phyloP scores from a whole-genome alignment of 2,113 vertebrate genomes.

The Melanerpes formicivorus region DNA sequence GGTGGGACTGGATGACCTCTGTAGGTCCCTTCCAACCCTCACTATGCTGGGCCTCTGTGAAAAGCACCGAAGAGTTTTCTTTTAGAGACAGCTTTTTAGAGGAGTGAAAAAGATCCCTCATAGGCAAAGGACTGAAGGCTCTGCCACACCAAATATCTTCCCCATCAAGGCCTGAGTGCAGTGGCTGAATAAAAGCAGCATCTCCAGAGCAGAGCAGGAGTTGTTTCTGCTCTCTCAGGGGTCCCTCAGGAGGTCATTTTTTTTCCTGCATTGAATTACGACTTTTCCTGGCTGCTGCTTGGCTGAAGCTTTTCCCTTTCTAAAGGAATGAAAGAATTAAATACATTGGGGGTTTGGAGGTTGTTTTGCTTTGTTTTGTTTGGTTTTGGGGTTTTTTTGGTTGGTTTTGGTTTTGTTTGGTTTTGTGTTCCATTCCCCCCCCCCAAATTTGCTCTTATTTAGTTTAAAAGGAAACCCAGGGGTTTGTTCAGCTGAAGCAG shows the following conservation, averaged over 20 bases:
- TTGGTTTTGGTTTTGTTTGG: neutral
- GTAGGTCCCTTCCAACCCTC: too few species aligned
- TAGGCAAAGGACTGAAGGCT: neutral
- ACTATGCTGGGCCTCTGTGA: too few species aligned
- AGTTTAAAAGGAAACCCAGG: too few species aligned
- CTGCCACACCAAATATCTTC: neutral
- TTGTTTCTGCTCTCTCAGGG: rapidly evolving
- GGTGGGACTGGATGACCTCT: too few species aligned
- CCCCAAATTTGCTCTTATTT: too few species aligned
- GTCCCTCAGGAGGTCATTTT: neutral
- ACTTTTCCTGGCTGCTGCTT: neutral
- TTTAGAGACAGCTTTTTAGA: neutral
- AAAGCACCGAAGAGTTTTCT: neutral
- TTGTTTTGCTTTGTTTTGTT: too few species aligned
- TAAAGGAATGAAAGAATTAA: rapidly evolving
- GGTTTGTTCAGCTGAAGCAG: too few species aligned
- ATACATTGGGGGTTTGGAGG: neutral
- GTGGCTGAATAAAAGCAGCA: neutral
- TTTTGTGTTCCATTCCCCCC: too few species aligned
- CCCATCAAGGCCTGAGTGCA: neutral
- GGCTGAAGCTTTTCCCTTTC: neutral
- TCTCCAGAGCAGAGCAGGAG: neutral
- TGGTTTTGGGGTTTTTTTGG: neutral
- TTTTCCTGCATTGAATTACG: neutral
- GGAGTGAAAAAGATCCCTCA: neutral